Conservation (phyloP, 2,888 invertebrate genomes). For the Cheilosia urbana region DNA sequence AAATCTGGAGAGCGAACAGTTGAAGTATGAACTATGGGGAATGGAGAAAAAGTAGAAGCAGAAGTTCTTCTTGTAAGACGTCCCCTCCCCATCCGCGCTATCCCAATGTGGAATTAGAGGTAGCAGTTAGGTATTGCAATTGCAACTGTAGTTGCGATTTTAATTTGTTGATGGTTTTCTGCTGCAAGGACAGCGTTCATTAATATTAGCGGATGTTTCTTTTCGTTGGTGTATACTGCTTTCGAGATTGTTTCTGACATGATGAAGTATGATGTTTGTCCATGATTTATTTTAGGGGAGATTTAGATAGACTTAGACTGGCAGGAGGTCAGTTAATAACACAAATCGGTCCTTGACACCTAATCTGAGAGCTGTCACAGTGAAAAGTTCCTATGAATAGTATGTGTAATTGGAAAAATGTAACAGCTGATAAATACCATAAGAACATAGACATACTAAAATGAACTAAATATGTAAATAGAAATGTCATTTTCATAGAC, state of each 20-base stretch:
- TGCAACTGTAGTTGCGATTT: constrained; percentile 65
- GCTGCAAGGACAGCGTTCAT: constrained; percentile 65
- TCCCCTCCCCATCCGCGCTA: constrained; percentile 4
- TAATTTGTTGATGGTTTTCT: constrained; percentile 59
- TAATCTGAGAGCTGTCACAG: neutral
- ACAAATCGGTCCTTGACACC: neutral
- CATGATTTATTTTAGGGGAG: constrained; percentile 1
- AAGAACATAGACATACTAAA: no score
- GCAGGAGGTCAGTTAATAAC: neutral
- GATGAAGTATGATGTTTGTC: constrained; percentile 41
- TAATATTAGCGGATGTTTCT: constrained; percentile 50
- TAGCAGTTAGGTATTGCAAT: constrained; percentile 47
- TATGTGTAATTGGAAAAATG: neutral
- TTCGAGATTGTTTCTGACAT: constrained; percentile 33
- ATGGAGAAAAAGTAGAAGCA: neutral
- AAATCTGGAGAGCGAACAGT: constrained; percentile 19
- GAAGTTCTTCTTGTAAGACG: constrained; percentile 33
- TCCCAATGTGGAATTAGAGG: constrained; percentile 35
- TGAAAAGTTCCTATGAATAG: neutral
- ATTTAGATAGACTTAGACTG: neutral
- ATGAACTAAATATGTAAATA: no score
- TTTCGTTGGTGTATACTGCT: neutral
- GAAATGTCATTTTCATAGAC: no score
- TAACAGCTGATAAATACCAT: neutral
- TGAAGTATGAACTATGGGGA: neutral